Percentiles rank a stretch among this genome's conserved stretches.
These are phyloP conservation scores for Noctua janthina DNA, from an alignment of 2,888 invertebrate genomes.

Conservation along the genomic window DNA sequence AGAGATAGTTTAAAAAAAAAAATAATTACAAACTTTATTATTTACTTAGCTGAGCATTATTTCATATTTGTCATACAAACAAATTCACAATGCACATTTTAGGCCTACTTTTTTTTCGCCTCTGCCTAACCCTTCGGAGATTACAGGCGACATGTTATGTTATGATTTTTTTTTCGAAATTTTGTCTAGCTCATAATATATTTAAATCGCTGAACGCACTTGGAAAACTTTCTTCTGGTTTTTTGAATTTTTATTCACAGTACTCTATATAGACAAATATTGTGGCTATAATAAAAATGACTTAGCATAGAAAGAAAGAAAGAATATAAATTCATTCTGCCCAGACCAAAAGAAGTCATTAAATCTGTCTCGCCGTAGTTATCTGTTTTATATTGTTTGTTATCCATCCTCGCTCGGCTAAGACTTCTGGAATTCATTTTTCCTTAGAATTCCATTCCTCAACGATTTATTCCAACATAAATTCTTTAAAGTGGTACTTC, in stretches of 20 bases:
- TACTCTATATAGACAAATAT: not conserved
- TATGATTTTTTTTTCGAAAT: not conserved
- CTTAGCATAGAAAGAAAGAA: not conserved
- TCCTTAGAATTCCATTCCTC: not conserved
- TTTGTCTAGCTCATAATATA: not conserved
- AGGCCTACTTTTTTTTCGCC: too few species aligned
- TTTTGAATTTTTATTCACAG: not conserved
- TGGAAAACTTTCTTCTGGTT: not conserved
- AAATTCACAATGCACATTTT: not conserved
- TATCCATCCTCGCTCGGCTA: not conserved
- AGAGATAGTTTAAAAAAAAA: not conserved
- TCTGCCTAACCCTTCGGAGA: too few species aligned
- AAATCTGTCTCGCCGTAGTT: constrained; percentile 10
- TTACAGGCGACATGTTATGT: too few species aligned
- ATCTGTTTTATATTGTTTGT: constrained; percentile 26
- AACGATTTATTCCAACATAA: constrained; percentile 30
- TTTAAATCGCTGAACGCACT: not conserved
- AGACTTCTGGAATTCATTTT: constrained; percentile 9
- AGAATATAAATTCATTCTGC: not conserved
- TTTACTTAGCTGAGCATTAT: not conserved
- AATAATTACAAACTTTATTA: not conserved
- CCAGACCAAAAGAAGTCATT: not conserved
- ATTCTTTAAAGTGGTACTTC: constrained; percentile 33
- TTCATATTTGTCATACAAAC: not conserved
- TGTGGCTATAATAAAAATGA: not conserved